Evolutionary conservation across 2,888 invertebrate species (phyloP).

Genomic region (Ochropleura plecta): DNA sequence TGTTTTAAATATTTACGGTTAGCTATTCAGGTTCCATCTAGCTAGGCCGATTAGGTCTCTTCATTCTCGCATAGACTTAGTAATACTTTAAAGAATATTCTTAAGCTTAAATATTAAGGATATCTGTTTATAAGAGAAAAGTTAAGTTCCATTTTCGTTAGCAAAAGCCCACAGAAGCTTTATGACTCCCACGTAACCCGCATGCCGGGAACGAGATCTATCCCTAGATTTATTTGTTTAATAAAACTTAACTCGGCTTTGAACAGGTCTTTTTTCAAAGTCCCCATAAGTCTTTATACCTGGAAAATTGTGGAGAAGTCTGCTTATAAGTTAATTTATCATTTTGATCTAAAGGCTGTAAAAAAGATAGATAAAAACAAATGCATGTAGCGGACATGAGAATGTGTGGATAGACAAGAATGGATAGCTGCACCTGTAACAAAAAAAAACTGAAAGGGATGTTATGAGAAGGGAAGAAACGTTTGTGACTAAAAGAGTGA

Average conservation of each 20-base stretch:
- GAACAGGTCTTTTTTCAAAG: slow-evolving; percentile 10
- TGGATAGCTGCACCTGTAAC: no score
- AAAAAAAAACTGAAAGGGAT: no score
- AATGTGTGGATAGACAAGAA: no score
- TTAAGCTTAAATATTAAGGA: neutral
- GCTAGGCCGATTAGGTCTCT: neutral
- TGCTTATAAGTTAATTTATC: slow-evolving; percentile 5
- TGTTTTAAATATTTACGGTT: neutral
- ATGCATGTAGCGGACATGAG: no score
- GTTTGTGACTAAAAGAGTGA: no score
- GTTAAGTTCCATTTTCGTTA: slow-evolving; percentile 23
- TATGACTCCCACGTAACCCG: slow-evolving; percentile 30
- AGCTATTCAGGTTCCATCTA: no score
- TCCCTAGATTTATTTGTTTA: slow-evolving; percentile 45
- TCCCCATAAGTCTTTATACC: slow-evolving; percentile 27
- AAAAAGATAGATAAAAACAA: no score
- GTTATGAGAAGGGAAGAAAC: no score
- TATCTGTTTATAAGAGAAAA: slow-evolving; percentile 13
- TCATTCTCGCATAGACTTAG: neutral
- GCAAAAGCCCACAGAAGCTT: slow-evolving; percentile 35
- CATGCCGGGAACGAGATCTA: slow-evolving; percentile 35
- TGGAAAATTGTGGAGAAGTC: slow-evolving; percentile 12
- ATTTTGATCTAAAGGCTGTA: no score
- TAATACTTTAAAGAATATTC: slow-evolving; percentile 1
- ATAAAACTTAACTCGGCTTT: slow-evolving; percentile 35